Conservation (phyloP, 2,113 vertebrate genomes). For the Silurus meridionalis region DNA sequence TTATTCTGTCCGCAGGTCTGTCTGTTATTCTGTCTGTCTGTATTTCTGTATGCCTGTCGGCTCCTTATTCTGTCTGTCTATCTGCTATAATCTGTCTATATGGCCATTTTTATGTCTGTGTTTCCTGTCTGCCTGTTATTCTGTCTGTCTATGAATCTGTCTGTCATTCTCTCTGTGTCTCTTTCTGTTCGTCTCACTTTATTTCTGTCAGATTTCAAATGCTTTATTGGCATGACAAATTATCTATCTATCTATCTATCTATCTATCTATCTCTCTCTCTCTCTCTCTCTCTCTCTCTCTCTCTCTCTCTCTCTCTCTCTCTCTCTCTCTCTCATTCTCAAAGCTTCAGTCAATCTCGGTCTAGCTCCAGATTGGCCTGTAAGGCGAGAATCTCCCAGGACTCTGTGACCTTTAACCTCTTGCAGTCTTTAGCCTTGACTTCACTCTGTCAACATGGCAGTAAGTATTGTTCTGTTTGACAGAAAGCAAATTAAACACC, state of each 20-base stretch:
- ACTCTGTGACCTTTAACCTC: constrained; percentile 38
- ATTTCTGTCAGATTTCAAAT: not conserved
- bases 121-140: not conserved
- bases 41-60: not conserved
- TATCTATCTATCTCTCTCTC: not conserved
- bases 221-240: no score
- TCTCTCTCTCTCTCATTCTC: not conserved
- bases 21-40: not conserved
- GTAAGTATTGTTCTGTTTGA: constrained; percentile 45
- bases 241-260: not conserved
- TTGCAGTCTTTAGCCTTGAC: constrained; percentile 53
- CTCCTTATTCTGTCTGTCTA: not conserved
- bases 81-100: not conserved
- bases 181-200: not conserved
- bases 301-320: not conserved
- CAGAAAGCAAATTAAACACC: constrained; percentile 51
- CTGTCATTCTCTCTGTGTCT: not conserved
- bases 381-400: constrained; percentile 32
- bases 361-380: constrained; percentile 28
- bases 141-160: not conserved
- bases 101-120: not conserved
- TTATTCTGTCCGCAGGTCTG: not conserved
- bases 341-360: constrained; percentile 2
- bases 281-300: not conserved
- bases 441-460: constrained; percentile 50